Base-by-base conservation (phyloP, 2,113 vertebrate species). In the Syrmaticus mikado region DNA sequence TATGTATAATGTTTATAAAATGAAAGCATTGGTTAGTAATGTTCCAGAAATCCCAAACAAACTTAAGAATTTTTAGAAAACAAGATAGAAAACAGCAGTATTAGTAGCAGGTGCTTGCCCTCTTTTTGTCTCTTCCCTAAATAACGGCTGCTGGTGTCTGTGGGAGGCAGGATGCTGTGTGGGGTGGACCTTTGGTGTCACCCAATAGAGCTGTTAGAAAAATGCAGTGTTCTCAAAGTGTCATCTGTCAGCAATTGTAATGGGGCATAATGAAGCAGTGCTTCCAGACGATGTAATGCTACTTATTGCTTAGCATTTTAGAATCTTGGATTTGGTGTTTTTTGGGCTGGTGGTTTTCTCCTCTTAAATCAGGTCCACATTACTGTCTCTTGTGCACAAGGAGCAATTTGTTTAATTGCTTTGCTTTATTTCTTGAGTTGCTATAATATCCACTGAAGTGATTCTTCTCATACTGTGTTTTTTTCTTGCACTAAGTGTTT, bases 111-210 rank as follows among this genome's bases (percentile, higher is more conserved):
- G 0, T 22, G 10, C 73, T 88, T 73, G n/a, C 11, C 16, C 13
- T 66, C 30, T 41, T 25, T 71, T 71, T 62, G 70, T 17, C 52
- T 70, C 60, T 61, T 85, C 53, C 66, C 60, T 45, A 17, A 41
- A 90, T 27, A 58, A 77, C n/a, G 72, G 68, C 76, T 81, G 36
- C 34, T 80, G 92, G 68, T 66, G 50, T 64, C 62, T 73, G 67
- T 18, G 68, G 18, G 55, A 57, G 60, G 50, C 18, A 70, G 86
- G 27, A 10, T 19, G 0, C 36, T 20, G 2, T 4, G 14, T 40
- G 10, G 2, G 82, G 61, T 53, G 34, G 6, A 20, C 46, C 40
- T 55, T 50, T 38, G 82, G 3, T 61, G 13, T 82, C 66, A 20
- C 24, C 71, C 24, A 13, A 10, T 22, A 0, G 8, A 50, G 62